Percentiles rank a stretch among this genome's conserved stretches.
Evolutionary conservation across 2,888 invertebrate species (phyloP).

Genomic region (Ceramica pisi): DNA sequence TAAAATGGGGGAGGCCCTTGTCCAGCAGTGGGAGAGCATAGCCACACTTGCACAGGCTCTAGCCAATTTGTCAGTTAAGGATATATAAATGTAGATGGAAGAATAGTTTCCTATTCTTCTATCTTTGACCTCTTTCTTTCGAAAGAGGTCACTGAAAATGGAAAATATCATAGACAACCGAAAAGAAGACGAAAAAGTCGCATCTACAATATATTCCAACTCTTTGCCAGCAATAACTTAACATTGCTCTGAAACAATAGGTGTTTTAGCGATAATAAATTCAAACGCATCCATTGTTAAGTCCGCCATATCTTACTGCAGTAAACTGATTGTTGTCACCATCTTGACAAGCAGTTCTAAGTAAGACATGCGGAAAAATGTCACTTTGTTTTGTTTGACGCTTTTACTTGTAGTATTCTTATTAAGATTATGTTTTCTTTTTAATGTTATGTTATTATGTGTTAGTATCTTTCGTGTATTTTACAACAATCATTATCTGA

Average conservation of each 20-base stretch:
- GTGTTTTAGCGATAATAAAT: constrained; percentile 38
- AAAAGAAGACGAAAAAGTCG: not conserved
- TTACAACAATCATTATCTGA: too few relatives aligned
- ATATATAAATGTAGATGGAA: too few relatives aligned
- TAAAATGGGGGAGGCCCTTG: too few relatives aligned
- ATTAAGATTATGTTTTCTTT: constrained; percentile 3
- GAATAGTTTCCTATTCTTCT: too few relatives aligned
- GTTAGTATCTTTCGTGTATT: not conserved
- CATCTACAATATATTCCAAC: constrained; percentile 9
- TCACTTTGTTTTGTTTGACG: constrained; percentile 18
- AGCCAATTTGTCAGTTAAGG: too few relatives aligned
- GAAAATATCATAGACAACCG: too few relatives aligned
- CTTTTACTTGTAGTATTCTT: constrained; percentile 32
- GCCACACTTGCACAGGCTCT: too few relatives aligned
- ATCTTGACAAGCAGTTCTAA: constrained; percentile 41
- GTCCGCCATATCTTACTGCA: constrained; percentile 26
- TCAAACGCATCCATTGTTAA: constrained; percentile 43
- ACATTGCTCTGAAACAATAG: constrained; percentile 42
- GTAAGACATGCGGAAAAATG: constrained; percentile 41
- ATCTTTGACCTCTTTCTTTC: too few relatives aligned
- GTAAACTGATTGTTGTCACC: constrained; percentile 33
- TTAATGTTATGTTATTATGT: not conserved
- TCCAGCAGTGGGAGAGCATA: too few relatives aligned
- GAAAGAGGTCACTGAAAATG: too few relatives aligned
- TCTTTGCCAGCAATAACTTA: constrained; percentile 15